Percentiles rank a stretch among this genome's conserved stretches.
These are phyloP conservation scores for Neoaliturus tenellus DNA, from an alignment of 2,888 invertebrate species.

Conservation along the genomic window DNA sequence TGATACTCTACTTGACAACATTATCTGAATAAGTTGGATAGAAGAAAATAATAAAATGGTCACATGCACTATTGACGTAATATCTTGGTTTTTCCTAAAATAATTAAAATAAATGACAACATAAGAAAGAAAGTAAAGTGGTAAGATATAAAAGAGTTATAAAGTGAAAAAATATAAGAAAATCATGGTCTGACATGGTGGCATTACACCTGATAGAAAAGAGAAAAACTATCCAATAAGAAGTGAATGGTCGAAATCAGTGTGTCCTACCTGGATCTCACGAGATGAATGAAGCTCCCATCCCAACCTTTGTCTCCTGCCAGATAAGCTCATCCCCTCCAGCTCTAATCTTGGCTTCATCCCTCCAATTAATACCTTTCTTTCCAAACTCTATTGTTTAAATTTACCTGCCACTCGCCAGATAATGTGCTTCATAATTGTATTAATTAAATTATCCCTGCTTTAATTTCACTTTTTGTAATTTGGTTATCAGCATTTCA, in stretches of 20 bases:
- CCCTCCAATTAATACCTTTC: slow-evolving; percentile 31
- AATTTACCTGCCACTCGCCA: neutral
- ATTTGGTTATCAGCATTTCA: neutral
- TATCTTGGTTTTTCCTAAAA: too few relatives aligned
- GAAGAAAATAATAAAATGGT: too few relatives aligned
- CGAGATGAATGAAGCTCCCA: neutral
- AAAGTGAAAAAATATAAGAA: neutral
- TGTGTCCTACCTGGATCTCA: neutral
- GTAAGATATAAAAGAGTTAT: too few relatives aligned
- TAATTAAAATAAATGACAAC: too few relatives aligned
- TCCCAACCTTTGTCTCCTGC: slow-evolving; percentile 8
- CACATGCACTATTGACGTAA: too few relatives aligned
- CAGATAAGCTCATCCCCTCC: neutral
- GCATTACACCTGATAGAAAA: neutral
- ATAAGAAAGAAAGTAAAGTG: too few relatives aligned
- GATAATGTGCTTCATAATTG: neutral
- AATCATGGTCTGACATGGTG: neutral
- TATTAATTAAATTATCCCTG: neutral
- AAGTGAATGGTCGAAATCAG: slow-evolving; percentile 13
- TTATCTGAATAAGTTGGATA: too few relatives aligned
- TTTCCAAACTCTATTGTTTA: slow-evolving; percentile 31
- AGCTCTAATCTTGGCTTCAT: neutral
- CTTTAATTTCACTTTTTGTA: neutral
- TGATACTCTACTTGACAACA: too few relatives aligned
- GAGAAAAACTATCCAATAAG: slow-evolving; percentile 15